These are phyloP conservation scores for Hippoglossus stenolepis DNA, from an alignment of 2,113 vertebrate genomes.

Conservation along the genomic window DNA sequence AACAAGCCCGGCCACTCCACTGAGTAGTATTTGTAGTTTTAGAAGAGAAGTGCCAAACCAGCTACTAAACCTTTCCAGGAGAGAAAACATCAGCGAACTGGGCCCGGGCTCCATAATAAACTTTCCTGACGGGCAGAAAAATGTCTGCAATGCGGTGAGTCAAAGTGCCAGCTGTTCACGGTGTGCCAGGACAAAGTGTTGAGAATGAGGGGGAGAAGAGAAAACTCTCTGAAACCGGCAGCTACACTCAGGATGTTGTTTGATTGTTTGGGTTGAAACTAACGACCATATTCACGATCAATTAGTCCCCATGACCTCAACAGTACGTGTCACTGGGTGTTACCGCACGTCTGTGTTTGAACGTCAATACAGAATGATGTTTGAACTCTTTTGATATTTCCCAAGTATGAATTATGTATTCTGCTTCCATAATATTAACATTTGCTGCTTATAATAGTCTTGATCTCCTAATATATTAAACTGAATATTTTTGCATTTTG, in stretches of 20 bases:
- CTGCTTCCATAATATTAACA: too few species aligned
- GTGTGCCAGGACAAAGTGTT: constrained; percentile 29
- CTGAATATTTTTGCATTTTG: too few species aligned
- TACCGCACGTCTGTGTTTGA: too few species aligned
- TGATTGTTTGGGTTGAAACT: neutral
- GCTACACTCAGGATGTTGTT: neutral
- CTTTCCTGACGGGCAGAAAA: constrained; percentile 52
- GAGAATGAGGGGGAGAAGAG: neutral
- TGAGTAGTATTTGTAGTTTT: constrained; percentile 10
- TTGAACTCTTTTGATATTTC: too few species aligned
- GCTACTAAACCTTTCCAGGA: neutral
- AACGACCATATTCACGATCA: too few species aligned
- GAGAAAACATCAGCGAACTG: neutral
- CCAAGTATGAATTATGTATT: too few species aligned
- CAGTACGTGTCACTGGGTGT: too few species aligned
- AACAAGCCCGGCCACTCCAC: neutral
- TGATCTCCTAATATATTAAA: too few species aligned
- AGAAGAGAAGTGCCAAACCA: neutral
- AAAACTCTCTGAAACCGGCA: neutral
- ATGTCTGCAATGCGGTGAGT: constrained; percentile 57
- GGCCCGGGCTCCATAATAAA: constrained; percentile 25
- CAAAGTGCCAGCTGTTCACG: constrained; percentile 32
- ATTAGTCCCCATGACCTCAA: too few species aligned
- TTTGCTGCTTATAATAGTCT: too few species aligned
- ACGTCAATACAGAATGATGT: too few species aligned